Percentiles rank a stretch among this genome's conserved stretches.
Conservation (phyloP, 1,140 invertebrate species). For the Thalassaphorura encarpata region DNA sequence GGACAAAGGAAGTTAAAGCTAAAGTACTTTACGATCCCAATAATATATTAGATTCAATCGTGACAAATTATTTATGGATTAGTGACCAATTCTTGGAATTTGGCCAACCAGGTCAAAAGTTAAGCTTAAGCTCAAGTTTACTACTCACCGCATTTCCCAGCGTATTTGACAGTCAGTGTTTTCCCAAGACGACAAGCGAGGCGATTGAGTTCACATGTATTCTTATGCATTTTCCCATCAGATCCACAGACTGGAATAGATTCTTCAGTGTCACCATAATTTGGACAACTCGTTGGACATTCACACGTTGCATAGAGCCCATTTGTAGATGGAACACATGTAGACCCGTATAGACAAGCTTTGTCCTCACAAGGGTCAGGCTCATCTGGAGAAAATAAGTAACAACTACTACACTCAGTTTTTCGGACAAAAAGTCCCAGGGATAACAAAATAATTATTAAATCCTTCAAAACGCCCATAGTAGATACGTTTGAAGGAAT, state of each 20-base stretch:
- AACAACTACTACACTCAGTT: not conserved
- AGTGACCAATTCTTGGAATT: too few species aligned
- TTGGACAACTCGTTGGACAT: slow-evolving; percentile 63
- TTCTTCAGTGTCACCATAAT: slow-evolving; percentile 53
- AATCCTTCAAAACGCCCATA: too few species aligned
- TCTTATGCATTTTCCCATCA: slow-evolving; percentile 53
- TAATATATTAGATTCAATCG: too few species aligned
- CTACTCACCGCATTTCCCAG: slow-evolving; percentile 77
- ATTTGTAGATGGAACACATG: slow-evolving; percentile 61
- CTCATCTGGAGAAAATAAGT: slow-evolving; percentile 49
- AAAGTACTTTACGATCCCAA: not conserved
- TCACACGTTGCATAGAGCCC: slow-evolving; percentile 58
- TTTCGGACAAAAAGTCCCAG: too few species aligned
- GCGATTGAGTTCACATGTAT: slow-evolving; percentile 66
- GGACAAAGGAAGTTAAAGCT: slow-evolving; percentile 40
- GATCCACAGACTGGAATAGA: slow-evolving; percentile 58
- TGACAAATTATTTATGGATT: too few species aligned
- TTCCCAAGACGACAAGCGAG: slow-evolving; percentile 59
- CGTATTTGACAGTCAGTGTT: slow-evolving; percentile 71
- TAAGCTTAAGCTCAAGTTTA: not conserved
- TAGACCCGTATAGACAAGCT: slow-evolving; percentile 59
- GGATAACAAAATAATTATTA: too few species aligned
- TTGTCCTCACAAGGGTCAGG: slow-evolving; percentile 62
- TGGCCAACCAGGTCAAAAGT: not conserved
- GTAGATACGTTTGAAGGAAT: too few species aligned